Evolutionary conservation across 1,140 invertebrate species (phyloP), one percentile per base, ranked within the genome.

Genomic region (Nymphalis io): DNA sequence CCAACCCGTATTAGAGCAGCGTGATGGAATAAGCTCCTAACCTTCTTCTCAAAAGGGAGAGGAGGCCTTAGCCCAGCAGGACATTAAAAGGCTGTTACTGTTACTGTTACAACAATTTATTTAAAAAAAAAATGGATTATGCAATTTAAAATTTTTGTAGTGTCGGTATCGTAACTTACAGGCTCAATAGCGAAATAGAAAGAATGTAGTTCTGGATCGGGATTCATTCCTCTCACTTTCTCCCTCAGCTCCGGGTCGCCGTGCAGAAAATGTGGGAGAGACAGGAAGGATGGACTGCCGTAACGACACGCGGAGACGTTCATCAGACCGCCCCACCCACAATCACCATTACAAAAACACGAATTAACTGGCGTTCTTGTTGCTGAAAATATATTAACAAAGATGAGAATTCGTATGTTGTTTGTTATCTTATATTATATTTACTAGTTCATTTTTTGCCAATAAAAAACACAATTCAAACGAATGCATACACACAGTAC

Each of bases 251-350:
- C 93, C 0, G 93, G 88, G 86, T 98, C 96, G 1, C 95, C 96
- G 68, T 95, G 88, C 81, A 96, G 95, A 92, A 98, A 98, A 86
- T 98, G 97, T 0, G 97, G 97, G 68, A 95, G 95, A 8, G 97
- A 97, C 23, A 97, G 91, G 78, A 95, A 97, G 0, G 96, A 94
- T 0, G 97, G 97, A 12, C 96, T 95, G 40, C 95, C 94, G 76
- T 92, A 95, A 75, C 95, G 94, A 66, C 96, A 96, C 12, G 89
- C 88, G 3, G 95, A 94, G 48, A 96, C 94, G 82, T 96, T 95
- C 68, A 96, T 92, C 0, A 94, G 90, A 1, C 96, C 96, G 1
- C 93, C 92, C 8, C 95, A 96, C 1, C 91, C 91, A 80, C 95
- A 96, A 68, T 94, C 92, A 0, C 95, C 95, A 58, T 93, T 93